Percentiles rank a stretch among this genome's conserved stretches.
phyloP scores from a whole-genome alignment of 2,113 vertebrate species.

The Zeus faber region DNA sequence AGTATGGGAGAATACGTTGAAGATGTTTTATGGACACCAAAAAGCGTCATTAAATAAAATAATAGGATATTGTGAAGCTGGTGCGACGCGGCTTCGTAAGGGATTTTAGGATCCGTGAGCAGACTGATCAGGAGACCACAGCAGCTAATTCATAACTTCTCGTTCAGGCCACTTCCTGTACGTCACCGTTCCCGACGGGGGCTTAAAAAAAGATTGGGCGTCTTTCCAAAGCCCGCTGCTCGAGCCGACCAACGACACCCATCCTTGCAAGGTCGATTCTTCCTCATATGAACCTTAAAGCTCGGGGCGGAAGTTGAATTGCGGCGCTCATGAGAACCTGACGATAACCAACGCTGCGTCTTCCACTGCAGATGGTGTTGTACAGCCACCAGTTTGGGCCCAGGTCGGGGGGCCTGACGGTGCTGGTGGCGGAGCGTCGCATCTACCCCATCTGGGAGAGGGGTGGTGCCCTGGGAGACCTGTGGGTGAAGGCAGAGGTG shows the following conservation, averaged over 20 bases:
- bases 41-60: no score
- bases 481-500: conserved; percentile 87
- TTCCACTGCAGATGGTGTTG: conserved; percentile 77
- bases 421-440: conserved; percentile 46
- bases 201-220: conserved; percentile 61
- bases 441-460: conserved; percentile 65
- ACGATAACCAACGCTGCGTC: no score
- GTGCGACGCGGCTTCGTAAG: no score
- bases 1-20: no score
- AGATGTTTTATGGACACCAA: no score
- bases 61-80: no score
- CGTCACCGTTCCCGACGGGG: conserved; percentile 64
- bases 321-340: no score
- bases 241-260: conserved; percentile 58
- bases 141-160: no score
- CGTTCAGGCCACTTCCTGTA: conserved; percentile 76
- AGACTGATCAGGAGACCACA: no score
- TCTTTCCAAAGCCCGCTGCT: conserved; percentile 69
- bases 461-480: conserved; percentile 76
- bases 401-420: conserved; percentile 64
- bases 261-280: conserved; percentile 74
- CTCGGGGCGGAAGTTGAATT: no score
- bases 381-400: conserved; percentile 86
- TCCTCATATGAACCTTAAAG: no score
- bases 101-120: no score